phyloP scores from a whole-genome alignment of 2,113 vertebrate genomes.

The Cheirogaleus medius region DNA sequence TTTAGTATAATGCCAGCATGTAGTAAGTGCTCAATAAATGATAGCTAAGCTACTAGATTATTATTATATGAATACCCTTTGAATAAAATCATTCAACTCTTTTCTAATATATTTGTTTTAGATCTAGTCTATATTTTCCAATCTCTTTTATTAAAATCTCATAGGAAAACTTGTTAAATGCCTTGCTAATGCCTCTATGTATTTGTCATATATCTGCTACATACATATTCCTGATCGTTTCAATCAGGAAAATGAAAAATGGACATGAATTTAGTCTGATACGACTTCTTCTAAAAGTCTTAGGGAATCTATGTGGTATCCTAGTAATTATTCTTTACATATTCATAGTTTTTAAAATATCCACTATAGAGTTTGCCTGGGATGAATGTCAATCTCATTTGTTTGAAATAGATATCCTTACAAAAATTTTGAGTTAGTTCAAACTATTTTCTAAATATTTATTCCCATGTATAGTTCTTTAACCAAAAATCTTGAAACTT shows the following conservation, averaged over 20 bases:
- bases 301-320: background rate
- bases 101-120: slow-evolving; percentile 1
- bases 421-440: background rate
- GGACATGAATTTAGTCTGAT: background rate
- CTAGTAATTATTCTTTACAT: background rate
- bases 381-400: background rate
- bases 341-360: slow-evolving; percentile 2
- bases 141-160: background rate
- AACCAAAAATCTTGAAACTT: background rate
- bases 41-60: background rate
- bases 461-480: background rate
- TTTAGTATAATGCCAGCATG: background rate
- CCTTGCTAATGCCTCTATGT: background rate
- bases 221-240: background rate
- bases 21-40: background rate
- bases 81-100: background rate
- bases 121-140: background rate
- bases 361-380: background rate
- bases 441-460: slow-evolving; percentile 16
- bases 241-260: background rate
- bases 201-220: background rate
- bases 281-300: background rate
- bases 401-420: background rate
- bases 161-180: background rate
- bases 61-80: background rate